Percentiles rank a stretch among this genome's conserved stretches.
phyloP scores from a whole-genome alignment of 1,140 invertebrate species.

The Pseudachorutes palmiensis region DNA sequence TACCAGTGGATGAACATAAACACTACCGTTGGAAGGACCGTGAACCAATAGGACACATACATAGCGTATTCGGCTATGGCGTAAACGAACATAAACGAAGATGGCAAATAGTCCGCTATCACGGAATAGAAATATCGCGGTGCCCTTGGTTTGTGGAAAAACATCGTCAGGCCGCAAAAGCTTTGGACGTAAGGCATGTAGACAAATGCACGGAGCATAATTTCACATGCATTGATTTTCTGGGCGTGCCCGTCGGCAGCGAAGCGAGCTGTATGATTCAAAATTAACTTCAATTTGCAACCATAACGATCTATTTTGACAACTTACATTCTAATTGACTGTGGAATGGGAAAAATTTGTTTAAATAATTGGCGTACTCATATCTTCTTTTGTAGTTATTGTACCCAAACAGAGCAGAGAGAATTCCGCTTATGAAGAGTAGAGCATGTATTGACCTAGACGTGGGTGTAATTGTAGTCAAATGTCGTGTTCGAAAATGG shows the following conservation, averaged over 20 bases:
- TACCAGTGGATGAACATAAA: background rate
- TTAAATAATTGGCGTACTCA: background rate
- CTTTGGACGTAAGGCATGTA: background rate
- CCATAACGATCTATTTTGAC: background rate
- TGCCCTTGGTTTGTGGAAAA: background rate
- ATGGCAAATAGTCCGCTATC: background rate
- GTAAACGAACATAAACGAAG: background rate
- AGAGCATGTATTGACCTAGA: background rate
- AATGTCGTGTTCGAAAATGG: background rate
- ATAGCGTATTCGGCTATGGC: background rate
- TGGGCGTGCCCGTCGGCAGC: background rate
- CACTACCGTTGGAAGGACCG: background rate
- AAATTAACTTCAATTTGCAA: background rate
- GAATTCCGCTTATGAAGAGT: background rate
- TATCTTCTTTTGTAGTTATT: background rate
- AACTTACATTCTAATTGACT: background rate
- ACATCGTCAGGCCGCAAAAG: background rate
- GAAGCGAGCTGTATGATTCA: background rate
- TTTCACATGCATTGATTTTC: background rate
- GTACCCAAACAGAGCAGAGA: background rate
- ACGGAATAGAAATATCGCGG: background rate
- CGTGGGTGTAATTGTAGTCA: background rate
- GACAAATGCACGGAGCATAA: background rate
- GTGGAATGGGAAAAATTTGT: background rate
- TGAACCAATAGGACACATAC: background rate